A percentile compares a stretch with the other conserved stretches of the same genome.
Conservation (phyloP, 2,888 invertebrate genomes). For the Sarcophaga caerulescens region DNA sequence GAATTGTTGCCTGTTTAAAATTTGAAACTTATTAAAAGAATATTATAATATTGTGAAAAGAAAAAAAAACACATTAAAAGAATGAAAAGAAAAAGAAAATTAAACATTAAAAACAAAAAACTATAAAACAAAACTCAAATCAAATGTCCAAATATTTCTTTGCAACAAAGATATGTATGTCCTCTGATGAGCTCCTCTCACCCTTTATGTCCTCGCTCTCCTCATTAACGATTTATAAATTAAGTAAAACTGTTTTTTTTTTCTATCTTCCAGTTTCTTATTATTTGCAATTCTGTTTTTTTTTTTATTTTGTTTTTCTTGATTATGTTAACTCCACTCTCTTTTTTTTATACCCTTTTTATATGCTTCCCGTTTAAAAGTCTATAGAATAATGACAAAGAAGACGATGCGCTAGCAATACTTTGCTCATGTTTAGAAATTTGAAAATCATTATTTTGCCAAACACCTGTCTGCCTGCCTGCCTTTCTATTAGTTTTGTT, state of each 20-base stretch:
- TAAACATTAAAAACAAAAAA: slow-evolving; percentile 52
- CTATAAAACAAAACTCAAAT: slow-evolving; percentile 40
- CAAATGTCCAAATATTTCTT: slow-evolving; percentile 57
- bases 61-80: slow-evolving; percentile 13
- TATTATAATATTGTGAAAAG: slow-evolving; percentile 57
- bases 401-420: neutral
- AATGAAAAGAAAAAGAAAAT: slow-evolving; percentile 36
- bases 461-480: neutral
- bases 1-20: slow-evolving; percentile 60
- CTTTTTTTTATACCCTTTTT: neutral
- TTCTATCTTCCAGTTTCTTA: neutral
- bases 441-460: neutral
- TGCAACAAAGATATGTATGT: slow-evolving; percentile 52
- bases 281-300: neutral
- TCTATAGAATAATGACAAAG: neutral
- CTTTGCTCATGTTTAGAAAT: slow-evolving; percentile 4
- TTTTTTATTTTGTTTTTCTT: neutral
- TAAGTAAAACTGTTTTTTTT: slow-evolving; percentile 35
- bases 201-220: neutral
- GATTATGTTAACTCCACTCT: neutral
- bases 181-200: neutral
- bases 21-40: slow-evolving; percentile 28
- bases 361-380: neutral
- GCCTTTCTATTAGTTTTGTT: slow-evolving; percentile 20
- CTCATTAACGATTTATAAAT: slow-evolving; percentile 17